Evolutionary conservation across 2,797 vertebrate genomes (phyloP).

Genomic region (Naso thynnoides): DNA sequence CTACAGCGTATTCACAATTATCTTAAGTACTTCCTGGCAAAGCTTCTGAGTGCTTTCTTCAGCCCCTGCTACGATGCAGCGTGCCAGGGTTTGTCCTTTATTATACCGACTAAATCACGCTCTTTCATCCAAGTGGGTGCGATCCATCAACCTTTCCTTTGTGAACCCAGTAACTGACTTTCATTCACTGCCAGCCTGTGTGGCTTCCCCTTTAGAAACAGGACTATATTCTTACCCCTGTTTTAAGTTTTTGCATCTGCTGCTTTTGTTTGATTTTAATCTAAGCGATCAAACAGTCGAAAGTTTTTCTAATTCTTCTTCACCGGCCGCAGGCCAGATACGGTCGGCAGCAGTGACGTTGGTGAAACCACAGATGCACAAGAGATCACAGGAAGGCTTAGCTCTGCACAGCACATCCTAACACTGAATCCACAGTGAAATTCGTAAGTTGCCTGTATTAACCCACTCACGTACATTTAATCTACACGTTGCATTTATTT

Average conservation of each 20-base stretch:
- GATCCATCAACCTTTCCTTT: background rate
- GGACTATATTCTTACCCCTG: no score
- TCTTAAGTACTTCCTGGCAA: constrained; percentile 2
- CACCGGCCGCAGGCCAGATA: background rate
- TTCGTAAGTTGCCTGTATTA: background rate
- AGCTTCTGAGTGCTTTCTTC: background rate
- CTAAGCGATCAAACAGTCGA: fast-evolving
- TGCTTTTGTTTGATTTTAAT: background rate
- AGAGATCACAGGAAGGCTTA: background rate
- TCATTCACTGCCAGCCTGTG: background rate
- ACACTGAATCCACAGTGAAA: background rate
- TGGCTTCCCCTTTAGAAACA: background rate
- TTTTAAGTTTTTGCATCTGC: background rate
- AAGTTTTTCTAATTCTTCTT: background rate
- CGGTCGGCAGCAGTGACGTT: background rate
- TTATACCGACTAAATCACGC: background rate
- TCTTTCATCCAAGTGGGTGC: background rate
- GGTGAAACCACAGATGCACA: background rate
- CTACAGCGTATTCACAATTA: background rate
- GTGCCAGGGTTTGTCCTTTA: background rate
- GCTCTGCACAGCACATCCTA: background rate
- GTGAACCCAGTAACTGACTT: background rate
- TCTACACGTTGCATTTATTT: background rate
- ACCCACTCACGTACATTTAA: background rate
- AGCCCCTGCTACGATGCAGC: background rate